phyloP scores from a whole-genome alignment of 2,888 invertebrate genomes.

The Automeris io region DNA sequence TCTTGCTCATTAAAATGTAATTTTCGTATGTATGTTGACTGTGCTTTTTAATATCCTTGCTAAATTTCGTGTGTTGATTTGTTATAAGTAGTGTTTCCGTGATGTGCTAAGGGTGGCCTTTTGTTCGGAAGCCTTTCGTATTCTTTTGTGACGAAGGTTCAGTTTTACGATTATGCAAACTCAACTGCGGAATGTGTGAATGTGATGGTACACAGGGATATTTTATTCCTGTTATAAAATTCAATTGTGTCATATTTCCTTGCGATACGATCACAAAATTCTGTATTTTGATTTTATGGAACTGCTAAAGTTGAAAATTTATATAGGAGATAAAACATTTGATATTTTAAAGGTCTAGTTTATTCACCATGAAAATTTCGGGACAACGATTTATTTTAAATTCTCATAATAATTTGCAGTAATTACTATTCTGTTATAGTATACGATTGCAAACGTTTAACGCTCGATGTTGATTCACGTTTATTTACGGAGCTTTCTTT shows the following conservation, averaged over 20 bases:
- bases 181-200: constrained; percentile 9
- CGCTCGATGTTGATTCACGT: background rate
- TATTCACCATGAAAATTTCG: too few relatives aligned
- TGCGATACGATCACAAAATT: constrained; percentile 1
- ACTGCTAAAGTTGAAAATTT: too few relatives aligned
- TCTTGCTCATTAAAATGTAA: constrained; percentile 20
- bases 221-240: constrained; percentile 11
- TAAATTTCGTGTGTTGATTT: constrained; percentile 20
- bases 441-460: background rate
- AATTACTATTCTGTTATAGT: too few relatives aligned
- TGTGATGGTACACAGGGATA: constrained; percentile 7
- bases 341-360: too few relatives aligned
- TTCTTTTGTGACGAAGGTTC: constrained; percentile 6
- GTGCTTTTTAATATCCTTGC: constrained; percentile 16
- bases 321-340: too few relatives aligned
- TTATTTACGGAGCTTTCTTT: background rate
- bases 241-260: constrained; percentile 3
- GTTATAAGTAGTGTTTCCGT: constrained; percentile 24
- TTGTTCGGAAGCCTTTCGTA: constrained; percentile 8
- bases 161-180: constrained; percentile 16
- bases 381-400: too few relatives aligned
- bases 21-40: constrained; percentile 25
- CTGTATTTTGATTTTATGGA: constrained; percentile 6
- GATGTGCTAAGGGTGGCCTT: constrained; percentile 12
- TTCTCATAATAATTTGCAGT: too few relatives aligned